Evolutionary conservation across 2,888 invertebrate species (phyloP).

Genomic region (Steromphala cineraria): DNA sequence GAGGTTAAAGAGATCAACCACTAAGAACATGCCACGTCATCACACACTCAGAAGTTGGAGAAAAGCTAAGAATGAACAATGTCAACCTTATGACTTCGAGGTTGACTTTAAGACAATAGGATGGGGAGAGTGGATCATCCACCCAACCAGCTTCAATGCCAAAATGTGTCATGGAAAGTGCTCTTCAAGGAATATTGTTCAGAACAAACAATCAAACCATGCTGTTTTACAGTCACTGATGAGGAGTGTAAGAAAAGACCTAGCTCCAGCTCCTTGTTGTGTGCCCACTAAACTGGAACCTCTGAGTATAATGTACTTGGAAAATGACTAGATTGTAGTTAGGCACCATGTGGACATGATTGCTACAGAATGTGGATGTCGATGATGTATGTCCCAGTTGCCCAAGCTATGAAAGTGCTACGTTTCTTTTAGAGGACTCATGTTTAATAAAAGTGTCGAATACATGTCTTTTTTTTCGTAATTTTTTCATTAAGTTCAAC

Average conservation of each 20-base stretch:
- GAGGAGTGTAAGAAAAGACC: conserved; percentile 56
- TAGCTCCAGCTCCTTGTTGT: conserved; percentile 68
- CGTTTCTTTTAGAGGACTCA: too few species aligned
- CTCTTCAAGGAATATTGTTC: conserved; percentile 59
- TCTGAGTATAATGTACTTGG: conserved; percentile 72
- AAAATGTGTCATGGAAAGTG: conserved; percentile 69
- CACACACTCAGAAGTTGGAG: conserved; percentile 42
- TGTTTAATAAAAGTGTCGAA: too few species aligned
- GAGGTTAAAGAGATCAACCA: too few species aligned
- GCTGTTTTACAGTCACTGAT: conserved; percentile 72
- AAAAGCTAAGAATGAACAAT: too few species aligned
- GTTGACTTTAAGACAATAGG: conserved; percentile 71
- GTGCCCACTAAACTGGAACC: conserved; percentile 69
- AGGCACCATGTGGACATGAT: conserved; percentile 72
- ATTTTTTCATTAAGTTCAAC: too few species aligned
- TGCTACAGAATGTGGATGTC: conserved; percentile 69
- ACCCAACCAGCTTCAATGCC: conserved; percentile 70
- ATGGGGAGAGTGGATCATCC: conserved; percentile 72
- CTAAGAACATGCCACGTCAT: too few species aligned
- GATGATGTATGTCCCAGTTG: too few species aligned
- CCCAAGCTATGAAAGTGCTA: too few species aligned
- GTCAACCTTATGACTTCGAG: conserved; percentile 59
- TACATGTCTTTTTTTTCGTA: too few species aligned
- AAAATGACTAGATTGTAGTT: conserved; percentile 69
- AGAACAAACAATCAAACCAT: conserved; percentile 70